Base-by-base conservation (phyloP, 2,113 vertebrate species). In the Serilophus lunatus region DNA sequence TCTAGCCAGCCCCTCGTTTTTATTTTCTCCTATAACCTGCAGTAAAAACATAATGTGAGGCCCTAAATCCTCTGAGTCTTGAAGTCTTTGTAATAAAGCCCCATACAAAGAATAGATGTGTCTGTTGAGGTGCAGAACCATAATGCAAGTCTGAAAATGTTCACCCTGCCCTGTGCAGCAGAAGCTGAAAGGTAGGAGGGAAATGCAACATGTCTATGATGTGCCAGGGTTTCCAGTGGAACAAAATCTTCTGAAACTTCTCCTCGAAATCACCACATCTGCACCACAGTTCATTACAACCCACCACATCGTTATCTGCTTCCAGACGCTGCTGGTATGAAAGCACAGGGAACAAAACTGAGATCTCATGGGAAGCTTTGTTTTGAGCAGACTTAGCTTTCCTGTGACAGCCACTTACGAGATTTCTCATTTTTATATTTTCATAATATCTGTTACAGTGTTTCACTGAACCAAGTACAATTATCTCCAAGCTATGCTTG, bases 21-120 rank as follows among this genome's bases (percentile, higher is more conserved):
- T 78, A 80, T 90, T 94, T 86, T 79, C 61, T 85, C 56, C 85
- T 84, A 63, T 50, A 94, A 87, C 85, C 47, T 61, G 56, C 84
- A 78, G 64, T 95, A 90, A 94, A 95, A 93, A 22, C 36, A 42
- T 65, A 92, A 95, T 33, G 56, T 11, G 45, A 86, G 81, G 35
- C 40, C 36, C 60, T 92, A 92, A 94, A 91, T 87, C 82, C 69
- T 94, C 88, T 36, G 60, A 79, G 79, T 40, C 78, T 64, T 57
- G 59, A 80, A 83, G 54, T 36, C 74, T 89, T 65, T 92, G 82
- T 54, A 78, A 10, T 70, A 59, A 70, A 85, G 53, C 36, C 35
- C 38, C n/a, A 57, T 4, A 74, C 3, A 3, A 45, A 87, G 50
- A 84, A 66, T 16, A 7, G 10, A 47, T 4, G 31, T 50, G 33